Evolutionary conservation across 2,797 vertebrate genomes (phyloP).

Genomic region (Remorina albescens): DNA sequence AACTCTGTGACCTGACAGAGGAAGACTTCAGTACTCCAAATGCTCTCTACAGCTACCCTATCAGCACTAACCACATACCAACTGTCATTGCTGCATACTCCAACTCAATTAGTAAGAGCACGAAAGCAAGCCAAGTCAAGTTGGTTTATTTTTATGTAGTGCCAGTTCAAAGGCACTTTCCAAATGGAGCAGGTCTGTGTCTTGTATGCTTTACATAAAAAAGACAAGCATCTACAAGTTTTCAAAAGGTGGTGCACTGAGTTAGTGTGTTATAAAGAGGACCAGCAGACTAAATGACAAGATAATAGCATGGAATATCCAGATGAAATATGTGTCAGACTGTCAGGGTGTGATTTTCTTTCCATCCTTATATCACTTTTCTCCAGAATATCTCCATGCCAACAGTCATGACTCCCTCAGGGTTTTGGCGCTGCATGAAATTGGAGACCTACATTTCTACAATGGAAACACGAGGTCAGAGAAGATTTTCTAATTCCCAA

Average conservation of each 20-base stretch:
- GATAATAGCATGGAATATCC: neutral
- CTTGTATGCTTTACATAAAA: neutral
- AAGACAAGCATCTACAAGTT: neutral
- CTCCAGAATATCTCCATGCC: slow-evolving; percentile 88
- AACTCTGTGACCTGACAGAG: slow-evolving; percentile 83
- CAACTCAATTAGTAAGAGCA: slow-evolving; percentile 88
- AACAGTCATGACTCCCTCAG: slow-evolving; percentile 86
- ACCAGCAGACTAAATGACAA: neutral
- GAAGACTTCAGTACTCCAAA: slow-evolving; percentile 84
- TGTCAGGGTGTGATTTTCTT: slow-evolving; percentile 17
- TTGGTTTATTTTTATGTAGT: no score
- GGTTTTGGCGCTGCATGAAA: slow-evolving; percentile 90
- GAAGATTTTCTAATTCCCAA: neutral
- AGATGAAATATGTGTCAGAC: neutral
- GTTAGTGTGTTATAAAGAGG: slow-evolving; percentile 12
- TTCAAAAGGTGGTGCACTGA: neutral
- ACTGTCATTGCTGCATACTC: slow-evolving; percentile 87
- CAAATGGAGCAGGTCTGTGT: no score
- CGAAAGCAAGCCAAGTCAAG: neutral
- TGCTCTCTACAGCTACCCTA: slow-evolving; percentile 84
- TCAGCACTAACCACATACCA: slow-evolving; percentile 83
- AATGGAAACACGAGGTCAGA: slow-evolving; percentile 88
- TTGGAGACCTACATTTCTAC: slow-evolving; percentile 92
- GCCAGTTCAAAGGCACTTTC: no score
- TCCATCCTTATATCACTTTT: slow-evolving; percentile 15